phyloP scores from a whole-genome alignment of 2,113 vertebrate genomes.

The Bufo gargarizans region DNA sequence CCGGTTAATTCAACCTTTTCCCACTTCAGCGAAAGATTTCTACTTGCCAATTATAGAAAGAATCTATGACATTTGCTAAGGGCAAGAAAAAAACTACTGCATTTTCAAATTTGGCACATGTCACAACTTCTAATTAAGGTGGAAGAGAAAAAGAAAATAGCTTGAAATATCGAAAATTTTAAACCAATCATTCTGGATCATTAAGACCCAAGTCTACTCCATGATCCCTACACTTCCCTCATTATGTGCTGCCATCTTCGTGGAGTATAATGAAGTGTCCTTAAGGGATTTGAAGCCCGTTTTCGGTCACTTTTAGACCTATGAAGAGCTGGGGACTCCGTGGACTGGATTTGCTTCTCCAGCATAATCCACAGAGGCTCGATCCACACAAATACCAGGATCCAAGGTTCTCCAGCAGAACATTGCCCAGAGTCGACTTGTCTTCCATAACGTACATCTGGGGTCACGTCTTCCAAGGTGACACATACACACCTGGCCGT shows the following conservation, averaged over 20 bases:
- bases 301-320: not conserved
- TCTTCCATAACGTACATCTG: too few relatives aligned
- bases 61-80: constrained; percentile 3
- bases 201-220: not conserved
- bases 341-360: too few relatives aligned
- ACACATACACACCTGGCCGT: too few relatives aligned
- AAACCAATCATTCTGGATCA: not conserved
- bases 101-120: not conserved
- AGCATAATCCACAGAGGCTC: too few relatives aligned
- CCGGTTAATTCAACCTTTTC: not conserved
- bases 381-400: too few relatives aligned
- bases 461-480: too few relatives aligned
- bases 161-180: not conserved
- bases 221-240: not conserved
- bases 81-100: not conserved
- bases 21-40: not conserved
- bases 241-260: not conserved
- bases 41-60: not conserved
- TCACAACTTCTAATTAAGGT: not conserved
- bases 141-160: not conserved
- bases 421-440: too few relatives aligned
- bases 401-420: too few relatives aligned
- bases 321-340: not conserved
- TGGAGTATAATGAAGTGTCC: not conserved
- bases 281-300: not conserved